Evolutionary conservation across 1,140 invertebrate genomes (phyloP), one percentile per base, ranked within the genome.

Genomic region (Panagrolaimus sp.): DNA sequence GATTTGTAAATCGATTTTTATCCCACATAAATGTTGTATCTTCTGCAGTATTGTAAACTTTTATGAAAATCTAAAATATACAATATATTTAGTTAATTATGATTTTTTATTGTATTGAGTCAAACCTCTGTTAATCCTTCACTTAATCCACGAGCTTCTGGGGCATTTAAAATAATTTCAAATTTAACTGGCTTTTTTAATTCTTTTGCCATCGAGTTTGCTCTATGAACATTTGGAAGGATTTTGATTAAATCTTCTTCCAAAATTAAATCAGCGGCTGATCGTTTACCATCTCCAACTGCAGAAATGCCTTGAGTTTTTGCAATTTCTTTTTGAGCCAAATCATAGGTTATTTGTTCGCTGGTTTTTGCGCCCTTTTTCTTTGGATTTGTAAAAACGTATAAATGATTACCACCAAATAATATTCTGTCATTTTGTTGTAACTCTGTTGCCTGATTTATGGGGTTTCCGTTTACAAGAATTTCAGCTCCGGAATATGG

Each of bases 271-370:
- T 87, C 84, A 71, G 87, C 87, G 86, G 73, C 47, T n/a, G 45
- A 69, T 70, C 48, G 24, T 66, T 21, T 69, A 21, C 38, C 26
- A 7, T 26, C 45, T 48, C 15, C 58, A 8, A 43, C 15, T 2
- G 28, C 45, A 68, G 85, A 84, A 70, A 88, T 83, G 6, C 87
- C 88, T 68, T 86, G 84, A 71, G 87, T 87, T 24, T 84, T 77
- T 0, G 88, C 88, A 67, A 89, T 88, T 83, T 89, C 88, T 69
- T 88, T 86, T 75, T 88, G 87, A 14, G 87, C 87, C 74, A 83
- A 84, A 65, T 88, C 87, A 78, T 86, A 88, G 0, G 84, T 86
- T 8, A 88, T 83, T 10, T 85, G 83, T 0, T 85, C 79, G 62
- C 81, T 84, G 28, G 65, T 70, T 52, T 80, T 77, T 14, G 72